Percentiles rank a stretch among this genome's conserved stretches.
These are phyloP conservation scores for Zosterops borbonicus DNA, from an alignment of 2,113 vertebrate species.

Conservation along the genomic window DNA sequence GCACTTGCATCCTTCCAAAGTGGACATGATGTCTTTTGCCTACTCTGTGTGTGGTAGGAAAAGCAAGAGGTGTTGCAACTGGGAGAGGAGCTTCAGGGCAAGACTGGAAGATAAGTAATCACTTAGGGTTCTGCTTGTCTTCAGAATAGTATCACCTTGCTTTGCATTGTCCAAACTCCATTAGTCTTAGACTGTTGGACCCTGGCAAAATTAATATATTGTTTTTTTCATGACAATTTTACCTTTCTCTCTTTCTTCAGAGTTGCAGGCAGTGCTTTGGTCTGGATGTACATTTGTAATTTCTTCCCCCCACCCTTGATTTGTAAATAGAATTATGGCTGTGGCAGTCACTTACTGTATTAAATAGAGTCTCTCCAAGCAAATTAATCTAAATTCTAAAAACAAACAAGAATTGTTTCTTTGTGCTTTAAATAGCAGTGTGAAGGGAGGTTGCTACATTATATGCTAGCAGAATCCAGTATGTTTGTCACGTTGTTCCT, in stretches of 20 bases:
- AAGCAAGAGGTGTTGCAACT: background rate
- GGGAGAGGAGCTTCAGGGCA: background rate
- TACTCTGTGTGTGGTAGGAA: background rate
- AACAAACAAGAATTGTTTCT: background rate
- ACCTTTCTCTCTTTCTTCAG: background rate
- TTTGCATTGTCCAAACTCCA: background rate
- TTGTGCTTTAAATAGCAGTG: background rate
- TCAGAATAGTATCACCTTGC: background rate
- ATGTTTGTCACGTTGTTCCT: constrained; percentile 20
- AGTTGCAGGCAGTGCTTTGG: background rate
- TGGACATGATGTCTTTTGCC: background rate
- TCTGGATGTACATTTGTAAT: background rate
- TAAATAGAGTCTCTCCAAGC: background rate
- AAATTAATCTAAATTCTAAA: background rate
- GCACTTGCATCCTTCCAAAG: background rate
- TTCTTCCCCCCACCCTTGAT: background rate
- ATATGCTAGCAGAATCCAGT: background rate
- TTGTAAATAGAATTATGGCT: background rate
- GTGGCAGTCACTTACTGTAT: background rate
- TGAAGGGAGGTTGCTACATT: background rate
- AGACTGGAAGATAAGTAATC: background rate
- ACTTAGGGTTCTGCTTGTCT: background rate
- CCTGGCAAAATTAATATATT: background rate
- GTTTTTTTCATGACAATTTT: background rate
- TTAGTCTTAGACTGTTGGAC: background rate